Conservation (phyloP, 2,113 vertebrate genomes). For the Vidua chalybeata region DNA sequence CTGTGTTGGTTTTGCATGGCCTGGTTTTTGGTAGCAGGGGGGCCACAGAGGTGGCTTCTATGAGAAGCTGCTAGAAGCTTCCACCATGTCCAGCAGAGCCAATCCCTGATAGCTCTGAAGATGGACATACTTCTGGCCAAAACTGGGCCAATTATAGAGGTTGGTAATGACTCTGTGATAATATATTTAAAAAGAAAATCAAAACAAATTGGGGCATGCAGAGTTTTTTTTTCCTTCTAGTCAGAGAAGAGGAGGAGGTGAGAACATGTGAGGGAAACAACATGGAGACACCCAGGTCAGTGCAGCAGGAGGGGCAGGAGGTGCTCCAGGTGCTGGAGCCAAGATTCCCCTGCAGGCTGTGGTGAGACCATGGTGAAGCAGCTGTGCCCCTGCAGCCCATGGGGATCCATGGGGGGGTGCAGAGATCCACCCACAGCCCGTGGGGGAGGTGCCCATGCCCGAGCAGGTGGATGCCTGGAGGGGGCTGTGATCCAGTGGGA, state of each 20-base stretch:
- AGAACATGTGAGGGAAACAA: not conserved
- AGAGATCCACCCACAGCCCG: not conserved
- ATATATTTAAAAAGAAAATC: not conserved
- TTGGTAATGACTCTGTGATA: rapidly evolving
- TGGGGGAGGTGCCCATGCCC: not conserved
- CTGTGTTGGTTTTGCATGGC: not conserved
- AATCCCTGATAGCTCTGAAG: not conserved
- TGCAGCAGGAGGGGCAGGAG: not conserved
- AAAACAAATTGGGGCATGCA: not conserved
- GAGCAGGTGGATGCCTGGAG: not conserved
- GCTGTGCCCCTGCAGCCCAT: not conserved
- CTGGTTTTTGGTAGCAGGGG: not conserved
- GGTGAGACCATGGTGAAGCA: not conserved
- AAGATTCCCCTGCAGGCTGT: rapidly evolving
- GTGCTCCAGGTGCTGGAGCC: rapidly evolving
- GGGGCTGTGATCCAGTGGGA: not conserved
- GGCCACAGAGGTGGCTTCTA: not conserved
- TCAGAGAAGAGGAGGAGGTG: not conserved
- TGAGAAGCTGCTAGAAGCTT: not conserved
- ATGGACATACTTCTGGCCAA: not conserved
- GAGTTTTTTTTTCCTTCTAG: not conserved
- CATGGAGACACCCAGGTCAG: not conserved
- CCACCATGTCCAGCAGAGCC: not conserved
- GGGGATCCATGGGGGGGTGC: not conserved
- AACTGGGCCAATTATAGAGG: too few relatives aligned